These are phyloP conservation scores for Acrocephalus kingi DNA, from an alignment of 2,113 vertebrate species.

Conservation along the genomic window DNA sequence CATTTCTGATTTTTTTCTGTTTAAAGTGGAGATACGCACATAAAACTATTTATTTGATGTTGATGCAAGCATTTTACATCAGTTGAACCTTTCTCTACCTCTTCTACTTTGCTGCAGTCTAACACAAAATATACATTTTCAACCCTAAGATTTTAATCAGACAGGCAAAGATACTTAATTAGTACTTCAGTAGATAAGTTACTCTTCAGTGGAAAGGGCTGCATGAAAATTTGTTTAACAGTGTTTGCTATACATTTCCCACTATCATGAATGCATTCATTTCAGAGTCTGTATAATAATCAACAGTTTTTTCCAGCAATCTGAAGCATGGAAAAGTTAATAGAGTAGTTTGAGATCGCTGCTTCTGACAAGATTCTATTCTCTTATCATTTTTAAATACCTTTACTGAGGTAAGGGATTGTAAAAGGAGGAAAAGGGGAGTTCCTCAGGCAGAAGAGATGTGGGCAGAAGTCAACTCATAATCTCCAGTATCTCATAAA, in stretches of 20 bases:
- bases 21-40: neutral
- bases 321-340: neutral
- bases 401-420: neutral
- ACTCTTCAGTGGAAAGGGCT: neutral
- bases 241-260: neutral
- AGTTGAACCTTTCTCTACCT: neutral
- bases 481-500: conserved; percentile 22
- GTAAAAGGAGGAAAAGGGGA: neutral
- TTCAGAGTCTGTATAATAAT: neutral
- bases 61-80: neutral
- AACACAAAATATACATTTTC: neutral
- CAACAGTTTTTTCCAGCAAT: neutral
- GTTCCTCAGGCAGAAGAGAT: neutral
- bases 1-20: neutral
- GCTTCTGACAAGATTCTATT: neutral
- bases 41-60: neutral
- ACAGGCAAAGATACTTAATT: conserved; percentile 19
- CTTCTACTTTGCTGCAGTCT: neutral
- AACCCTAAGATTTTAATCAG: neutral
- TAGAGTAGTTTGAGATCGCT: neutral
- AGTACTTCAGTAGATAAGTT: neutral
- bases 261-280: neutral
- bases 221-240: neutral
- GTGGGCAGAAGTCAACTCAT: neutral
- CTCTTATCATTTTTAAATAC: neutral